A percentile compares a stretch with the other conserved stretches of the same genome.
These are phyloP conservation scores for Athalia circularis DNA, from an alignment of 2,888 invertebrate genomes.

Conservation along the genomic window DNA sequence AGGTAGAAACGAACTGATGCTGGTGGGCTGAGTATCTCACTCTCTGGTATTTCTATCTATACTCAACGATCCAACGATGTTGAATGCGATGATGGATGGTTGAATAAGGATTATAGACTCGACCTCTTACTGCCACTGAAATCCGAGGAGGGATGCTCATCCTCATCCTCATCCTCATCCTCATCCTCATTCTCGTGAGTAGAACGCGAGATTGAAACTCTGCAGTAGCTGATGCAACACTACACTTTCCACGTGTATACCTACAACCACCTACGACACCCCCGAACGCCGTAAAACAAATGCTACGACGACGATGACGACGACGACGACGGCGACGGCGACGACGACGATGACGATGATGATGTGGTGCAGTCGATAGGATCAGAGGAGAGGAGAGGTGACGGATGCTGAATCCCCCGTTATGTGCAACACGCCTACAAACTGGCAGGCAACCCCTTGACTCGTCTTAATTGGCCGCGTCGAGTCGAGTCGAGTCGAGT, in stretches of 20 bases:
- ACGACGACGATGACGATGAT: neutral
- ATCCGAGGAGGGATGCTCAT: slow-evolving; percentile 12
- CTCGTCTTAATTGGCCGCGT: slow-evolving; percentile 19
- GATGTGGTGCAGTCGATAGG: slow-evolving; percentile 16
- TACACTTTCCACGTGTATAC: neutral
- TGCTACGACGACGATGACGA: neutral
- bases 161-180: neutral
- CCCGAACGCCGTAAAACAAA: slow-evolving; percentile 31
- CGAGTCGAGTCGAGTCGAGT: neutral
- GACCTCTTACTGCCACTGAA: slow-evolving; percentile 60
- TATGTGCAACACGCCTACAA: too few species aligned
- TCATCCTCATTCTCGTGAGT: neutral
- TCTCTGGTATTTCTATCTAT: slow-evolving; percentile 59
- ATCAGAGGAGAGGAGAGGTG: neutral
- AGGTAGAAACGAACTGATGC: slow-evolving; percentile 9
- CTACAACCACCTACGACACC: slow-evolving; percentile 4
- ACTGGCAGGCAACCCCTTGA: neutral
- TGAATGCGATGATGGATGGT: slow-evolving; percentile 71
- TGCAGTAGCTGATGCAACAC: neutral
- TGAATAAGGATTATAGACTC: slow-evolving; percentile 72
- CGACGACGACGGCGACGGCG: too few species aligned
- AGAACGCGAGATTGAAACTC: too few species aligned
- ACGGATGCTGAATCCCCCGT: too few species aligned
- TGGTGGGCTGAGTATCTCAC: slow-evolving; percentile 46
- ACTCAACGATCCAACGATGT: slow-evolving; percentile 66